These are phyloP conservation scores for Hyphantria cunea DNA, from an alignment of 1,140 invertebrate species.

Conservation along the genomic window DNA sequence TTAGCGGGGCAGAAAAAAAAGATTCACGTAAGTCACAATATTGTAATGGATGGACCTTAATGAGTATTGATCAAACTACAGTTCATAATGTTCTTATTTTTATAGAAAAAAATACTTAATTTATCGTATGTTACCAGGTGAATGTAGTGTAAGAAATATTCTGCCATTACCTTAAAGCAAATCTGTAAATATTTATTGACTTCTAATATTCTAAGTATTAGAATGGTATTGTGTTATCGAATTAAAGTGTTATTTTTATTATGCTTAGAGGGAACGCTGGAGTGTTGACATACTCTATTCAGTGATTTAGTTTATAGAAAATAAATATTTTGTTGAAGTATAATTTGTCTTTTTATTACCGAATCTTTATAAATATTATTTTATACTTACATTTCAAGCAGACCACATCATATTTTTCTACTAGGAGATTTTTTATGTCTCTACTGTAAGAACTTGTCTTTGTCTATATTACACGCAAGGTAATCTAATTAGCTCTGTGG, in stretches of 20 bases:
- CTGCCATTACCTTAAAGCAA: constrained; percentile 52
- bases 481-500: too few relatives aligned
- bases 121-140: constrained; percentile 35
- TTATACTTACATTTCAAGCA: too few relatives aligned
- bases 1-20: too few relatives aligned
- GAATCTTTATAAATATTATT: not conserved
- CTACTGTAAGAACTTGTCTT: too few relatives aligned
- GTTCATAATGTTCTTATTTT: constrained; percentile 29
- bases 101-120: constrained; percentile 17
- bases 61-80: constrained; percentile 25
- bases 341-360: constrained; percentile 41
- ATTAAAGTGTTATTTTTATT: constrained; percentile 61
- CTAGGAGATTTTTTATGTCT: too few relatives aligned
- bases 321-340: constrained; percentile 66
- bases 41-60: constrained; percentile 19
- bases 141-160: constrained; percentile 57
- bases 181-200: constrained; percentile 66
- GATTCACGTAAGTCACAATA: constrained; percentile 25
- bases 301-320: constrained; percentile 72
- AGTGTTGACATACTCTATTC: constrained; percentile 58
- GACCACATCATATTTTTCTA: too few relatives aligned
- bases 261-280: constrained; percentile 57
- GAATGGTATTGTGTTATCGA: constrained; percentile 52
- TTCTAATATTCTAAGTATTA: constrained; percentile 48
- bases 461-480: too few relatives aligned